Evolutionary conservation across 1,140 invertebrate genomes (phyloP).

Genomic region (Dolichoris vasculosae): DNA sequence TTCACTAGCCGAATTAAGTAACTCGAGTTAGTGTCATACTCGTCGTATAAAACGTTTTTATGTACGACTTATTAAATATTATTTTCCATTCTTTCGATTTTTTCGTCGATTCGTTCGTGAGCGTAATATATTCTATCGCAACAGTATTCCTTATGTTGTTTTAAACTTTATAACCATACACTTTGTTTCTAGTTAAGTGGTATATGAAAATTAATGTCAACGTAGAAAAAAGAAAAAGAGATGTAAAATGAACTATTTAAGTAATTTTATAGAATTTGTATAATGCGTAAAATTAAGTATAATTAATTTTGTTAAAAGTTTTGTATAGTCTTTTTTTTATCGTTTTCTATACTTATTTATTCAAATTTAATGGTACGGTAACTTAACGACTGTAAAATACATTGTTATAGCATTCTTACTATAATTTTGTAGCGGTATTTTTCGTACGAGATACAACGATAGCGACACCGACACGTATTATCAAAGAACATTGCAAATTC

Average conservation of each 20-base stretch:
- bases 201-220: neutral
- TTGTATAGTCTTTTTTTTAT: neutral
- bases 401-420: too few species aligned
- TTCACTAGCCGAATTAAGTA: slow-evolving; percentile 11
- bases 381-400: too few species aligned
- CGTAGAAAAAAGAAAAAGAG: neutral
- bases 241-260: neutral
- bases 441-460: neutral
- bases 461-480: neutral
- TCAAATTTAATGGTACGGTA: neutral
- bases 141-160: neutral
- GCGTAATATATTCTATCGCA: slow-evolving; percentile 7
- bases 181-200: neutral
- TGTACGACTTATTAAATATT: neutral
- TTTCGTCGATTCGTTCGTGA: neutral
- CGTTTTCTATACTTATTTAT: neutral
- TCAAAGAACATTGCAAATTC: neutral
- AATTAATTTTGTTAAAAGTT: neutral
- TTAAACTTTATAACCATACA: neutral
- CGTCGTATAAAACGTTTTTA: neutral
- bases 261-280: neutral
- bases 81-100: slow-evolving; percentile 5
- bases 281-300: neutral
- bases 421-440: too few species aligned
- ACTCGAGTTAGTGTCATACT: neutral